Evolutionary conservation across 1,140 invertebrate genomes (phyloP), one percentile per base, ranked within the genome.

Genomic region (Antheraea pernyi): DNA sequence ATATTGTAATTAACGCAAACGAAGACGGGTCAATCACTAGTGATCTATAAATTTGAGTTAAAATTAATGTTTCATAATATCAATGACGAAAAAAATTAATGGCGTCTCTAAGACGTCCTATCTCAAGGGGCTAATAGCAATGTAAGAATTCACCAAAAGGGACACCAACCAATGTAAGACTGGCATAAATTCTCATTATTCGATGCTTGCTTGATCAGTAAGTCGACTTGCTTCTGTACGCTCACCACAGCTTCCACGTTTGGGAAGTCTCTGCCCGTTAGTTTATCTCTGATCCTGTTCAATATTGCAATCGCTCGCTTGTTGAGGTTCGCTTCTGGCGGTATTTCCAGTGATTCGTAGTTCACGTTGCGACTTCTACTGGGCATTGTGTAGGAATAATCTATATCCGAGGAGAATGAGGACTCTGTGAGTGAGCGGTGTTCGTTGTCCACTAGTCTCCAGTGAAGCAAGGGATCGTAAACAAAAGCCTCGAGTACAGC

Each of bases 401-500:
- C 89, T 60, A 89, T 85, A 78, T 92, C 88, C 19, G 88, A 91
- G 0, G 87, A 90, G 75, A 91, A 91, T 65, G 81, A 80, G n/a
- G 89, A 87, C 37, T 84, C 88, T 0, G 85, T 83, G 59, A 86
- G 72, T 6, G 88, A 91, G 8, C 85, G 84, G 16, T 86, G 81
- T 62, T 92, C 84, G 72, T 83, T 85, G 67, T 88, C 91, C 46
- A 89, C 82, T 0, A 99, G 93, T 72, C 98, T 94, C 99, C 99
- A 99, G 92, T 99, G 99, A 0, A 99, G 94, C 13, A 99, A 91
- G 0, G 99, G 99, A 93, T 99, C 99, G 84, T 99, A 99, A 2
- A 99, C 98, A 89, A 99, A 99, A 0, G 99, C 99, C 88, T 99
- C 99, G 5, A 99, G 93, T 0, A 99, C 99, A 3, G 99, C 99